A percentile compares a stretch with the other conserved stretches of the same genome.
These are phyloP conservation scores for Cnemophilus loriae DNA, from an alignment of 2,113 vertebrate species.

Conservation along the genomic window DNA sequence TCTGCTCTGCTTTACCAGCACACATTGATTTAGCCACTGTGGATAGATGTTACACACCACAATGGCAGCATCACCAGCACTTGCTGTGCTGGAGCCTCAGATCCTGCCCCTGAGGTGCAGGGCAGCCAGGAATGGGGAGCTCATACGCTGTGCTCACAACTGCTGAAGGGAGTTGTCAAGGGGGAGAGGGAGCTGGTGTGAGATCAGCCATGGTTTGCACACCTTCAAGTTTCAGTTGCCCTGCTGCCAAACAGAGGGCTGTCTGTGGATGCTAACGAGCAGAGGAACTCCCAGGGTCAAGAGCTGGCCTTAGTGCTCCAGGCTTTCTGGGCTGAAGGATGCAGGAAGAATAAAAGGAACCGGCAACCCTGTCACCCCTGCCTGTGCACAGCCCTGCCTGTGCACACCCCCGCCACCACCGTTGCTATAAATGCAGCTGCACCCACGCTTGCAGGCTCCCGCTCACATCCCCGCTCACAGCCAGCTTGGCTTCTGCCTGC, in stretches of 20 bases:
- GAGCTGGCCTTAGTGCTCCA: neutral
- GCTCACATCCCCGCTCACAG: neutral
- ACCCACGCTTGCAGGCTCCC: neutral
- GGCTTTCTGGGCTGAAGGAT: neutral
- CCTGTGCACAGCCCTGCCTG: neutral
- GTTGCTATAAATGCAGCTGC: neutral
- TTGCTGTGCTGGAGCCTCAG: neutral
- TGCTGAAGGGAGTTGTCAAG: neutral
- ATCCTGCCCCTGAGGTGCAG: neutral
- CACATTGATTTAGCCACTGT: neutral
- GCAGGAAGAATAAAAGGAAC: neutral
- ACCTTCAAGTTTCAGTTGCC: neutral
- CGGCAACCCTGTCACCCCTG: neutral
- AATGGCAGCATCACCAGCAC: neutral
- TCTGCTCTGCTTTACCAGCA: neutral
- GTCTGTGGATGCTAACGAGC: neutral
- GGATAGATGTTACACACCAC: neutral
- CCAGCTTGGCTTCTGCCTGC: constrained; percentile 48
- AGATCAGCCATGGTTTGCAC: neutral
- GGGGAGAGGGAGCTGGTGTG: neutral
- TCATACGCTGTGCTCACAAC: neutral
- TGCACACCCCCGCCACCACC: neutral
- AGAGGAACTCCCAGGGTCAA: neutral
- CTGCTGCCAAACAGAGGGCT: neutral
- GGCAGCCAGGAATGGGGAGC: neutral